Conservation (phyloP, 1,140 invertebrate species). For the Caligus rogercresseyi region DNA sequence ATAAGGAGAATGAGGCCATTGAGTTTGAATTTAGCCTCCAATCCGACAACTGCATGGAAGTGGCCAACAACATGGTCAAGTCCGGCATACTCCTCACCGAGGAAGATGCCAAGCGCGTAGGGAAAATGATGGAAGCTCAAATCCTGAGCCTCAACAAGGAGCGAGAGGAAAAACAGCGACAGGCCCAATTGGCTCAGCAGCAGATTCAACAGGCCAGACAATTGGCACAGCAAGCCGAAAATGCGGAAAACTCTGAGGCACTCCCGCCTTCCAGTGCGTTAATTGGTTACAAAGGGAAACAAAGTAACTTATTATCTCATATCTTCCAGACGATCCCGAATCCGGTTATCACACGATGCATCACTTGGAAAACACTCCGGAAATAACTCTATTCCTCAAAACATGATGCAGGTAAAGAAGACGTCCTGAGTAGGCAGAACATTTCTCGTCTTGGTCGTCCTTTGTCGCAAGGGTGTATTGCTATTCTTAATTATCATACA, state of each 20-base stretch:
- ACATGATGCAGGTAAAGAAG: not conserved
- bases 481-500: too few species aligned
- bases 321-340: not conserved
- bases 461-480: not conserved
- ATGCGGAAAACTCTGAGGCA: not conserved
- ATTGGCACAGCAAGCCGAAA: constrained; percentile 13
- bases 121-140: constrained; percentile 22
- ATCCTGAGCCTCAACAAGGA: constrained; percentile 15
- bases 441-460: too few species aligned
- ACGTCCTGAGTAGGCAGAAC: too few species aligned
- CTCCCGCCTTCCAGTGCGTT: constrained; percentile 13
- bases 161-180: constrained; percentile 21
- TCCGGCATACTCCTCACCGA: constrained; percentile 17
- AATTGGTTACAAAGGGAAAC: too few species aligned
- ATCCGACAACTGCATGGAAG: constrained; percentile 78
- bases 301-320: too few species aligned
- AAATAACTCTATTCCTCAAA: not conserved
- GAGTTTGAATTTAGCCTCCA: constrained; percentile 95
- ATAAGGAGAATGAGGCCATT: constrained; percentile 98
- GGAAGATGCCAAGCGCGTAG: constrained; percentile 18
- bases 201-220: constrained; percentile 21
- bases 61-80: constrained; percentile 74
- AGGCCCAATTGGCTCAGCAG: constrained; percentile 23
- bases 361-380: not conserved
- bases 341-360: not conserved